Base-by-base conservation (phyloP, 2,888 invertebrate genomes). In the Drosophila acutilabella region DNA sequence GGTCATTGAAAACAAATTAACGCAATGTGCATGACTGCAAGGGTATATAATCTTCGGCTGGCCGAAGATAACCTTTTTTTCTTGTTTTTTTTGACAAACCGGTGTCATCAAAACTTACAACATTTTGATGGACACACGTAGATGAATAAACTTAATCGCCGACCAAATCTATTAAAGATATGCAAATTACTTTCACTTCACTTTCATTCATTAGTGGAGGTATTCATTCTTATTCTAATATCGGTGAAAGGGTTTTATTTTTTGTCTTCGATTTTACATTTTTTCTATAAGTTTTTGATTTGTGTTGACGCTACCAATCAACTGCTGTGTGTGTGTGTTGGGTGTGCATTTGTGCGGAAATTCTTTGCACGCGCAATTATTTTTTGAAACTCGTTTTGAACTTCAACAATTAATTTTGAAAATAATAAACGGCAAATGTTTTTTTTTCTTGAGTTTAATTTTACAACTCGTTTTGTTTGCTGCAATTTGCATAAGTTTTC, bases 151-250 rank as follows among this genome's bases (percentile, higher is more conserved):
- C 30, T 30, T 30, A 30, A 30, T 30, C 30, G 30, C 6, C 8
- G 30, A 30, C 30, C 41, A 13, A 40, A 41, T 45, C 52, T 44
- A 42, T 23, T 5, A 33, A 36, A 62, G 61, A 70, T 87, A 87
- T 84, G 85, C 78, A 88, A 87, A 84, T 87, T 54, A 81, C 89
- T 86, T 86, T 86, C 86, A 81, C 86, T 86, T 89, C 74, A 86
- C 86, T 86, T 86, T 86, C 86, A 38, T 87, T 86, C 77, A 73
- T 81, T 80, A 80, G 72, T 58, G 64, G 69, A 13, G 23, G 42
- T 42, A 71, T 84, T 80, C 76, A 81, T 86, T 86, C 89, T 86
- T 78, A 86, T 88, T 86, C 89, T 88, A 86, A 85, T 86, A 71
- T 73, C 57, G 88, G 83, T 76, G 88, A 88, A 88, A 88, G 86